Evolutionary conservation across 2,888 invertebrate species (phyloP).

Genomic region (Acheta domesticus): DNA sequence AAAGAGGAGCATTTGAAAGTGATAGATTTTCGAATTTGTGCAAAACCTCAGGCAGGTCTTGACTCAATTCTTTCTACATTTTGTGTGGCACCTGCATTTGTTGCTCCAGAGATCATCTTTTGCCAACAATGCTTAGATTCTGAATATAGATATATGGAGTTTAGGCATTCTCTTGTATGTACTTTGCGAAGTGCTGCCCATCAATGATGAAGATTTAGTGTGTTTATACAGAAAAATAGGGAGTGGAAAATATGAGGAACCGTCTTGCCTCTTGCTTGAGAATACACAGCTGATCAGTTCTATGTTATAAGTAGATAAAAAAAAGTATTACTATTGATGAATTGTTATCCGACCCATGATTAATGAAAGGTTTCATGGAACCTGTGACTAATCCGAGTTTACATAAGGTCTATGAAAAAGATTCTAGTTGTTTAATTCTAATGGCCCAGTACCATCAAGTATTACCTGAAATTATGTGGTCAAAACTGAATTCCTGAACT

Average conservation of each 20-base stretch:
- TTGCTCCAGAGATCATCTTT: constrained; percentile 64
- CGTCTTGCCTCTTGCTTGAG: constrained; percentile 61
- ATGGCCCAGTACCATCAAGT: constrained; percentile 45
- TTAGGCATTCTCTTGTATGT: constrained; percentile 79
- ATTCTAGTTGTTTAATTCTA: constrained; percentile 45
- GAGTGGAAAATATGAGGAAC: constrained; percentile 68
- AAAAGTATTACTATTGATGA: constrained; percentile 63
- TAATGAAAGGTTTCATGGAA: constrained; percentile 45
- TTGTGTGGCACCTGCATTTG: constrained; percentile 75
- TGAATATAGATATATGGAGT: constrained; percentile 75
- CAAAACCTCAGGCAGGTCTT: constrained; percentile 65
- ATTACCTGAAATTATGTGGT: no score
- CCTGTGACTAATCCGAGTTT: constrained; percentile 48
- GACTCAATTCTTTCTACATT: constrained; percentile 52
- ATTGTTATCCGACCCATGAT: constrained; percentile 63
- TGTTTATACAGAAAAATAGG: constrained; percentile 69
- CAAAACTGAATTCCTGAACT: constrained; percentile 53
- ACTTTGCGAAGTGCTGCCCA: constrained; percentile 72
- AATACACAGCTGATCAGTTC: constrained; percentile 55
- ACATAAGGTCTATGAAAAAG: constrained; percentile 45
- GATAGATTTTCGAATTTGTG: constrained; percentile 81
- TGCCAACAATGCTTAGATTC: constrained; percentile 59
- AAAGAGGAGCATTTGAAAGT: constrained; percentile 69
- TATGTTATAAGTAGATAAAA: constrained; percentile 64
- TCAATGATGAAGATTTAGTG: constrained; percentile 72